Conservation (phyloP, 2,888 invertebrate genomes). For the Coremacera marginata region DNA sequence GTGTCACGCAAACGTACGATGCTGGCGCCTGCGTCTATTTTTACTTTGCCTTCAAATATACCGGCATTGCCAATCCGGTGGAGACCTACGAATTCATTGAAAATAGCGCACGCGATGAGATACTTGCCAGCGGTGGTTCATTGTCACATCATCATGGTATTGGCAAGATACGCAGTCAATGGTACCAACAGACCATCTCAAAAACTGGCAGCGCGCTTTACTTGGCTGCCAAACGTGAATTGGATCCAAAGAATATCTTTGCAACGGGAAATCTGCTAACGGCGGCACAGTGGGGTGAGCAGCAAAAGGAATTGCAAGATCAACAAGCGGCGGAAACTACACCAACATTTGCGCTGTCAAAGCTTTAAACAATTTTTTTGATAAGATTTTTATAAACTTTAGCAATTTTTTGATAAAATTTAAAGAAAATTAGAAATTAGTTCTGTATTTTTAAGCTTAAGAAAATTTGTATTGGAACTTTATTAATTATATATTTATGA, state of each 20-base stretch:
- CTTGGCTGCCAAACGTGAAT: constrained; percentile 83
- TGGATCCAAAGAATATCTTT: constrained; percentile 96
- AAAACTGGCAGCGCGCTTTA: constrained; percentile 82
- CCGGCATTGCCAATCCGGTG: constrained; percentile 77
- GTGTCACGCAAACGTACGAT: constrained; percentile 97
- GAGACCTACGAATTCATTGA: constrained; percentile 89
- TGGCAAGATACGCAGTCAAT: constrained; percentile 90
- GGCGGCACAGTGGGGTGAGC: constrained; percentile 29
- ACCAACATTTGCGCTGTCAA: constrained; percentile 48
- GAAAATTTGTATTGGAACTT: no score
- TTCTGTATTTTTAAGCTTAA: no score
- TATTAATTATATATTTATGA: no score
- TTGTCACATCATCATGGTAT: constrained; percentile 98
- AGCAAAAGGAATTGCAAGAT: not conserved
- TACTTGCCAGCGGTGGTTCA: constrained; percentile 83
- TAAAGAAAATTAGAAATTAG: not conserved
- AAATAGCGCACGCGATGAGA: constrained; percentile 89
- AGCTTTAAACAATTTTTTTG: constrained; percentile 53
- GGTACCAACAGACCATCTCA: constrained; percentile 89
- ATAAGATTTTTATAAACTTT: constrained; percentile 3
- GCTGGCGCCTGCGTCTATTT: constrained; percentile 97
- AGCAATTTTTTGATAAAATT: not conserved
- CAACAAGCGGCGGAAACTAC: not conserved
- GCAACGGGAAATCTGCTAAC: constrained; percentile 83
- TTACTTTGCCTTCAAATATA: constrained; percentile 88